Base-by-base conservation (phyloP, 1,140 invertebrate genomes). In the Saccostrea cuccullata region DNA sequence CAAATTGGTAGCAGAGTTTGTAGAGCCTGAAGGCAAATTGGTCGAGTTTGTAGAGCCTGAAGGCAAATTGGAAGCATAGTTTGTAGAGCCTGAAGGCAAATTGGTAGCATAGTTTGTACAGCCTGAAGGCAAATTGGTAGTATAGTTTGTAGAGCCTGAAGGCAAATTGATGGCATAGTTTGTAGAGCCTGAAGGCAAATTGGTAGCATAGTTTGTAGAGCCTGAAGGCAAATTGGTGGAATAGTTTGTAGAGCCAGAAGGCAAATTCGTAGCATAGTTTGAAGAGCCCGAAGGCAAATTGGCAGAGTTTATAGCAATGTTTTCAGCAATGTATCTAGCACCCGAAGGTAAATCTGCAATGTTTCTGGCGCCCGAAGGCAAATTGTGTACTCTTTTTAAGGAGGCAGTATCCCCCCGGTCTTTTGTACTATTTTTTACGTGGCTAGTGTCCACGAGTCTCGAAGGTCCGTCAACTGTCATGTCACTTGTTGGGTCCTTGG, bases 271-370 rank as follows among this genome's bases (percentile, higher is more conserved):
- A 47, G 47, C 30, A 36, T 36, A 47, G 47, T 47, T 2, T 9
- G 9, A 13, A 8, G 67, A 9, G 23, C 67, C 67, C 23, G 67
- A 73, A 73, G 23, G 67, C 23, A 73, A 73, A 73, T 30, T 73
- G 6, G 47, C 47, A 47, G 47, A 47, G 47, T 47, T 9, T 47
- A 47, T 47, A 47, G 5, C 47, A 47, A 9, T 47, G 47, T 47
- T 47, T 47, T 11, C 26, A 26, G 67, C 67, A 73, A 13, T 26
- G 23, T 73, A 30, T 30, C 26, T 23, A 73, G 23, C 67, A 23
- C 67, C n/a, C 67, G 67, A 73, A 73, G 26, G 67, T 23, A 73
- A 26, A 73, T 73, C 26, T 30, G 67, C 67, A 73, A 73, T 30
- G 67, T 73, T 73, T 26, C 26, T 73, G 11, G 23, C 67, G 67